Conservation (phyloP, 2,113 vertebrate species). For the Tragelaphus scriptus region DNA sequence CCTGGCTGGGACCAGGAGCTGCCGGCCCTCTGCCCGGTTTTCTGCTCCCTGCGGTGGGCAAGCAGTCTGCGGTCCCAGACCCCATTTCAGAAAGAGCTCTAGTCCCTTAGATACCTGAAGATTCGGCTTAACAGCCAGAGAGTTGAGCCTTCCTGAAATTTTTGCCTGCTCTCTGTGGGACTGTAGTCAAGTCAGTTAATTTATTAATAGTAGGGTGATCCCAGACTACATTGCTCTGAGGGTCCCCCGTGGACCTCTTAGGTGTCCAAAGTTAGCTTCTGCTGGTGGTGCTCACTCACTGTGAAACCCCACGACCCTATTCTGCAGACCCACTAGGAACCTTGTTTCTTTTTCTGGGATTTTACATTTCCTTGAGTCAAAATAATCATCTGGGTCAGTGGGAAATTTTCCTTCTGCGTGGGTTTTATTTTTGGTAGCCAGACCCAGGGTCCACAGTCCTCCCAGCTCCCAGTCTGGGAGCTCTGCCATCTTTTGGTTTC, state of each 20-base stretch:
- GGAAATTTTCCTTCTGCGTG: neutral
- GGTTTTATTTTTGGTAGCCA: slow-evolving; percentile 19
- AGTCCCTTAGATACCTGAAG: neutral
- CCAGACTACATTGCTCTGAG: neutral
- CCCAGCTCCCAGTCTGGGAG: neutral
- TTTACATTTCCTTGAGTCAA: neutral
- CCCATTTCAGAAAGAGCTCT: neutral
- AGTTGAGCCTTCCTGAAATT: neutral
- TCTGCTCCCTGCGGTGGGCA: neutral
- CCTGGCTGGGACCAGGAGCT: neutral
- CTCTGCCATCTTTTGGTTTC: slow-evolving; percentile 10
- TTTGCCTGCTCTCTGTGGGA: neutral
- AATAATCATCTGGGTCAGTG: neutral
- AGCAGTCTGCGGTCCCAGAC: neutral
- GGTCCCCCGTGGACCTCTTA: neutral
- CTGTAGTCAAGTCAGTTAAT: neutral
- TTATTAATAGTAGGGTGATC: neutral
- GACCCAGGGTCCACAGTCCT: neutral
- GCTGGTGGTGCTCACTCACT: neutral
- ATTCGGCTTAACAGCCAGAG: neutral
- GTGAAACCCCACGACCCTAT: neutral
- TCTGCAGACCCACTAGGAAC: neutral
- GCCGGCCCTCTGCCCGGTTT: neutral
- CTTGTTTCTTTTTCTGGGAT: neutral
- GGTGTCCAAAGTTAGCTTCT: neutral